These are phyloP conservation scores for Urechis unicinctus DNA, from an alignment of 2,888 invertebrate species.

Conservation along the genomic window DNA sequence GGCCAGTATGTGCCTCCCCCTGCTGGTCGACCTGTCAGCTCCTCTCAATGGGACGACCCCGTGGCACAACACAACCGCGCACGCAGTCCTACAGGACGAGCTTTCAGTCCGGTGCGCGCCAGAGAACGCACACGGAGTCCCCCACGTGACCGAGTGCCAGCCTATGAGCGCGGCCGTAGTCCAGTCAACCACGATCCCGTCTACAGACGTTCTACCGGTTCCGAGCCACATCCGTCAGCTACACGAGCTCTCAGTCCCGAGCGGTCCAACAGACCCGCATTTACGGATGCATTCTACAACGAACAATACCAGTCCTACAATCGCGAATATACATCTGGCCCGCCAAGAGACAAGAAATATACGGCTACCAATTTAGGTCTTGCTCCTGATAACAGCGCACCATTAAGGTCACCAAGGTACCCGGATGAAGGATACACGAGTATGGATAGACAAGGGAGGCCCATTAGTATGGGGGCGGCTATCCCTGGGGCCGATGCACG, in stretches of 20 bases:
- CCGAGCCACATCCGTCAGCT: too few species aligned
- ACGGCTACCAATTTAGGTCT: background rate
- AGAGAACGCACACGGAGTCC: background rate
- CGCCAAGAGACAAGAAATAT: background rate
- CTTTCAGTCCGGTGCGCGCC: background rate
- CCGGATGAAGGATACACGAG: background rate
- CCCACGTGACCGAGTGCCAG: background rate
- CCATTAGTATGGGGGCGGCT: background rate
- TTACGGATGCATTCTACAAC: background rate
- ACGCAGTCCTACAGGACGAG: background rate
- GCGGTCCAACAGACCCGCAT: background rate
- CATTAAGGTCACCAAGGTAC: background rate
- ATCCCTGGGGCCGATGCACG: background rate
- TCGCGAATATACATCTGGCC: too few species aligned
- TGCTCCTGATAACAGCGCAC: too few species aligned
- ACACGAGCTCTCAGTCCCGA: too few species aligned
- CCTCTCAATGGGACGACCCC: too few species aligned
- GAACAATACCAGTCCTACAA: too few species aligned
- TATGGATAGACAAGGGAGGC: background rate
- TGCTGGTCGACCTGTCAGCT: background rate
- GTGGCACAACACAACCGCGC: background rate
- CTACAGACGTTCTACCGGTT: too few species aligned
- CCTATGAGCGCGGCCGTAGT: background rate
- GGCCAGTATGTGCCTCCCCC: background rate
- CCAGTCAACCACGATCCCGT: too few species aligned